A percentile compares a stretch with the other conserved stretches of the same genome.
Evolutionary conservation across 2,888 invertebrate species (phyloP).

Genomic region (Luffia ferchaultella): DNA sequence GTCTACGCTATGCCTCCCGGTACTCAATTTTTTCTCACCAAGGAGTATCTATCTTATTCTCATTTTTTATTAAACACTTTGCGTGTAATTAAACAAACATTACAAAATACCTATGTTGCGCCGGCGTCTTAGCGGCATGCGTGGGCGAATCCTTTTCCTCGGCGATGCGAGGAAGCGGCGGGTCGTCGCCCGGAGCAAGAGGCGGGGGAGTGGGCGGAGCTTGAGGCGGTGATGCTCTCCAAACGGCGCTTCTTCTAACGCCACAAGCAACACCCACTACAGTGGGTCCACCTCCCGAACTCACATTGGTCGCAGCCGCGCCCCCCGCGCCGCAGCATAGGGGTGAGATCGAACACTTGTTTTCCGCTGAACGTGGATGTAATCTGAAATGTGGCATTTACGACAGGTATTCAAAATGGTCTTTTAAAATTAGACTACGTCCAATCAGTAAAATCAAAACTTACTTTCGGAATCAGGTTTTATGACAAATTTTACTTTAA

Average conservation of each 20-base stretch:
- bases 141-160: slow-evolving; percentile 88
- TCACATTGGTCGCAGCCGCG: slow-evolving; percentile 17
- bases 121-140: slow-evolving; percentile 21
- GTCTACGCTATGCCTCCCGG: no score
- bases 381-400: no score
- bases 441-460: no score
- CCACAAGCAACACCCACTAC: slow-evolving; percentile 29
- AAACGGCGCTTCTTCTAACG: slow-evolving; percentile 26
- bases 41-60: no score
- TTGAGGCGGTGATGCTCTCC: slow-evolving; percentile 31
- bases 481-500: no score
- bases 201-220: slow-evolving; percentile 46
- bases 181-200: slow-evolving; percentile 39
- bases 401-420: no score
- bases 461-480: no score
- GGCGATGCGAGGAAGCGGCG: slow-evolving; percentile 80
- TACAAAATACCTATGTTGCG: neutral
- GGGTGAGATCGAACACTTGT: slow-evolving; percentile 85
- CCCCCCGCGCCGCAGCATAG: slow-evolving; percentile 67
- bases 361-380: slow-evolving; percentile 90
- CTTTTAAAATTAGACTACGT: no score
- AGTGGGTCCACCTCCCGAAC: slow-evolving; percentile 17
- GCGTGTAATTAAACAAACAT: no score
- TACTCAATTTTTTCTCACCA: no score
- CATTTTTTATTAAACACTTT: no score